Evolutionary conservation across 2,797 vertebrate species (phyloP), one percentile per base, ranked within the genome.

Genomic region (Xyrichtys novacula): DNA sequence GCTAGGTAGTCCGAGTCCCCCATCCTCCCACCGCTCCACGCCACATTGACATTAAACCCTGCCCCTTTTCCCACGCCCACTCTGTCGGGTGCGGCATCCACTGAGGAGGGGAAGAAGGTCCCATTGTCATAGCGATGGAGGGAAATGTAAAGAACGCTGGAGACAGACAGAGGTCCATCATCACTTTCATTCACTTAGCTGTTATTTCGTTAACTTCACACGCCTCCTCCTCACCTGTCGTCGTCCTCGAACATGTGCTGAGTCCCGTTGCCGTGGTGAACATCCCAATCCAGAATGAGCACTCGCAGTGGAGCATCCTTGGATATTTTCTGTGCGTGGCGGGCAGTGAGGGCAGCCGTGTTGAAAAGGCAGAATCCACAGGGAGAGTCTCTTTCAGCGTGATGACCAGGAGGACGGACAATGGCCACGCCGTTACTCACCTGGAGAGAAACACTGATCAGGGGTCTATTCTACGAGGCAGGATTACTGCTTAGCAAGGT

Each of bases 321-420:
- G 60, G 89, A 90, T 38, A 94, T 71, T 40, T 85, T 85, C 78
- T 97, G 96, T 1, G 96, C 96, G 2, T 95, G 92, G 23, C 95
- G 95, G 14, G 96, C 96, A 0, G 94, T 79, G 23, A 97, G 89
- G 0, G 96, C 94, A 0, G 93, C 95, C 0, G 94, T 95, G 85
- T 97, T 97, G 87, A 97, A 97, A 86, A 97, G 92, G 75, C 96
- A 97, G 90, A 97, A 97, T 1, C 96, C 96, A 0, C 96, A 96
- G 3, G 96, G 94, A 0, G 76, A 40, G 15, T 93, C 91, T 23
- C 31, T 67, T 84, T 97, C 96, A 0, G 96, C 96, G 0, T 97
- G 96, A 71, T 97, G 96, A 6, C 96, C 96, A 0, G 96, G 96
- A 5, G 96, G 96, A 0, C 96, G 95, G 0, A 97, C 95, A 2